Percentiles rank a stretch among this genome's conserved stretches.
Evolutionary conservation across 1,140 invertebrate species (phyloP).

Genomic region (Drosophila novamexicana): DNA sequence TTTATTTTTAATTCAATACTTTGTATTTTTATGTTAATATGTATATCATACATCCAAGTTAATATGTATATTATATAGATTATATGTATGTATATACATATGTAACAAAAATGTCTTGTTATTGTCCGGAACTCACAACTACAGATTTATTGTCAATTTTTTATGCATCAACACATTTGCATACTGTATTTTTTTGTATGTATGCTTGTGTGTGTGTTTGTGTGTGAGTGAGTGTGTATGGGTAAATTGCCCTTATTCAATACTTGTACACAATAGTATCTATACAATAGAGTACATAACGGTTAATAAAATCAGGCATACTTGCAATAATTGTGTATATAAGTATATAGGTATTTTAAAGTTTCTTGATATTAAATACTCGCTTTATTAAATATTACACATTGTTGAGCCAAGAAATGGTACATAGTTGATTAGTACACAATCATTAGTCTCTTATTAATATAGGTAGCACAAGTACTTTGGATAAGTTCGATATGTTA

Average conservation of each 20-base stretch:
- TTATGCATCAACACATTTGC: background rate
- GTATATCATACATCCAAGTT: background rate
- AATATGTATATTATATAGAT: conserved; percentile 5
- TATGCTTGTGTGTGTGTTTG: background rate
- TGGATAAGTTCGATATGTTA: conserved; percentile 57
- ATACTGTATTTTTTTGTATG: background rate
- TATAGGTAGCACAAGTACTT: conserved; percentile 25
- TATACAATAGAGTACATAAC: conserved; percentile 15
- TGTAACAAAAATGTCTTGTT: conserved; percentile 30
- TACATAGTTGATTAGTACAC: conserved; percentile 17
- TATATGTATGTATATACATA: conserved; percentile 20
- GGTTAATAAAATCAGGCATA: conserved; percentile 20
- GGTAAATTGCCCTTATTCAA: too few relatives aligned
- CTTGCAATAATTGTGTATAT: conserved; percentile 1
- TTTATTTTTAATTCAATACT: conserved; percentile 17
- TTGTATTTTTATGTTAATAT: conserved; percentile 12
- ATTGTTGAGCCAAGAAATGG: too few relatives aligned
- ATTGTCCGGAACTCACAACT: conserved; percentile 64
- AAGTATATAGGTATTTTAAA: conserved; percentile 4
- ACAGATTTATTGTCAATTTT: conserved; percentile 43
- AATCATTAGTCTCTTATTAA: conserved; percentile 21
- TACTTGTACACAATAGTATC: conserved; percentile 2
- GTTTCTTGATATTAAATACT: conserved; percentile 1
- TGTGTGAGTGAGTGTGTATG: too few relatives aligned
- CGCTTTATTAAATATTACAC: conserved; percentile 20